These are phyloP conservation scores for Oscheius myriophilus DNA, from an alignment of 2,888 invertebrate species.

Conservation along the genomic window DNA sequence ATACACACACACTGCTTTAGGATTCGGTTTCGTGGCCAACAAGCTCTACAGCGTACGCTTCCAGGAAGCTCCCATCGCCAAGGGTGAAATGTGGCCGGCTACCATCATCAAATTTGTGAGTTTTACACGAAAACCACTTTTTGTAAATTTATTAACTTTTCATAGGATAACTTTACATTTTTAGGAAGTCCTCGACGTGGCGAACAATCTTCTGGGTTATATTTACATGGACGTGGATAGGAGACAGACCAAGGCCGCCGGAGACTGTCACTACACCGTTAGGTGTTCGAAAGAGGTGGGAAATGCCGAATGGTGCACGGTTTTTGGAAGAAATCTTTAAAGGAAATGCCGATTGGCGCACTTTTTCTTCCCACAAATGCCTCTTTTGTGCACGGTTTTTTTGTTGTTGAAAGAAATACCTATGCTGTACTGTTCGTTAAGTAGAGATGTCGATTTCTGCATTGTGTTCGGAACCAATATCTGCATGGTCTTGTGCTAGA, in stretches of 20 bases:
- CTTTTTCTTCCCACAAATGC: no score
- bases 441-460: no score
- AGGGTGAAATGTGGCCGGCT: slow-evolving; percentile 48
- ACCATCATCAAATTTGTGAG: slow-evolving; percentile 41
- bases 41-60: slow-evolving; percentile 85
- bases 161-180: no score
- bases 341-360: background rate
- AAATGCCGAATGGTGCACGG: background rate
- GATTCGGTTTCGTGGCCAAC: slow-evolving; percentile 87
- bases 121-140: background rate
- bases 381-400: no score
- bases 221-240: slow-evolving; percentile 98
- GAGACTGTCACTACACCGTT: slow-evolving; percentile 98
- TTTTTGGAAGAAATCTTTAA: background rate
- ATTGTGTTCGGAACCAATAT: no score
- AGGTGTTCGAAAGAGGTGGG: slow-evolving; percentile 83
- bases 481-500: no score
- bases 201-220: slow-evolving; percentile 82
- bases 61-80: slow-evolving; percentile 75
- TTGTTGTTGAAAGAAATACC: no score
- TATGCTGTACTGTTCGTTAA: no score
- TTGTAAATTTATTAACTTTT: background rate
- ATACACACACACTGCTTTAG: no score
- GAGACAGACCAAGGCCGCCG: slow-evolving; percentile 88
- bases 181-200: slow-evolving; percentile 79